These are phyloP conservation scores for Galbula dea DNA, from an alignment of 2,113 vertebrate genomes.

Conservation along the genomic window DNA sequence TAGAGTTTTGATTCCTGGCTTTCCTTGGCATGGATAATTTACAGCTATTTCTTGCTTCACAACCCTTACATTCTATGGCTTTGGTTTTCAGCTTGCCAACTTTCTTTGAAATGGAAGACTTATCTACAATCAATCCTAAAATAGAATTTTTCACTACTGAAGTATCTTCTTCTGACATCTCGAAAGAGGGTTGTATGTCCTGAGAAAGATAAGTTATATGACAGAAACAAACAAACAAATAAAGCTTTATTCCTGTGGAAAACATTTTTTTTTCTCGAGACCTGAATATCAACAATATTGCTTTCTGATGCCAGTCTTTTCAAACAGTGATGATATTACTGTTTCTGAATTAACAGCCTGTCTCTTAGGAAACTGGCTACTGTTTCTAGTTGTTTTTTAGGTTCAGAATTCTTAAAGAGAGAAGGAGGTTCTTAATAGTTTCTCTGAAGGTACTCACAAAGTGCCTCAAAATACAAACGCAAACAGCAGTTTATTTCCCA, in stretches of 20 bases:
- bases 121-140: background rate
- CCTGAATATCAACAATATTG: background rate
- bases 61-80: background rate
- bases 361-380: background rate
- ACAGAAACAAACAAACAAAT: background rate
- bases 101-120: background rate
- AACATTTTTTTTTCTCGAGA: background rate
- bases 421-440: background rate
- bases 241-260: background rate
- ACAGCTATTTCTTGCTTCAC: background rate
- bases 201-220: background rate
- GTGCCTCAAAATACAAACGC: constrained; percentile 40
- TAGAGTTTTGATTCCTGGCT: background rate
- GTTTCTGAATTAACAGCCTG: background rate
- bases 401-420: constrained; percentile 19
- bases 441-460: constrained; percentile 18
- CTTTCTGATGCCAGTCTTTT: background rate
- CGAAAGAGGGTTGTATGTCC: background rate
- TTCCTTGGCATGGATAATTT: background rate
- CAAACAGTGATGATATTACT: background rate
- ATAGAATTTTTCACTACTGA: background rate
- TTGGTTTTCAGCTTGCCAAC: background rate
- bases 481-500: constrained; percentile 58
- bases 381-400: background rate
- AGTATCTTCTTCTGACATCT: background rate